Evolutionary conservation across 2,113 vertebrate genomes (phyloP).

Genomic region (Gila orcuttii): DNA sequence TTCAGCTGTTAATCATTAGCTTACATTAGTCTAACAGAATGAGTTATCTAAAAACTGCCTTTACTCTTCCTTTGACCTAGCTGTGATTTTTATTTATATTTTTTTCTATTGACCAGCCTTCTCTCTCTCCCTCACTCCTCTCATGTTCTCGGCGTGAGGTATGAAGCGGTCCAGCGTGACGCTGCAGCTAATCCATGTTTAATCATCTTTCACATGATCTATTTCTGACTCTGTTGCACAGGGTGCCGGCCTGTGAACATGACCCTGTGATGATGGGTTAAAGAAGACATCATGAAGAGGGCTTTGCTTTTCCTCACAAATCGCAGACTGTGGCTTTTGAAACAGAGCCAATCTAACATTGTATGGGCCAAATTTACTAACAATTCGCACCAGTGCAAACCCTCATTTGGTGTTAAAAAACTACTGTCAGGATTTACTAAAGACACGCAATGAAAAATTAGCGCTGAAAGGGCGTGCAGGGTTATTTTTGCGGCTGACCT

Average conservation of each 20-base stretch:
- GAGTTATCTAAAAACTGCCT: not conserved
- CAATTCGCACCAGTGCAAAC: too few species aligned
- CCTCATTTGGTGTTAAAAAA: too few species aligned
- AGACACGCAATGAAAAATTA: too few species aligned
- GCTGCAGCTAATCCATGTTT: conserved; percentile 80
- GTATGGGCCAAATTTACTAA: too few species aligned
- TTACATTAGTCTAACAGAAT: conserved; percentile 51
- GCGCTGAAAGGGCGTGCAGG: too few species aligned
- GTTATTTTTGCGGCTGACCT: too few species aligned
- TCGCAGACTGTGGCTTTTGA: not conserved
- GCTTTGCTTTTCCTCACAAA: not conserved
- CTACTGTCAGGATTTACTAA: too few species aligned
- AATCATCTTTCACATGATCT: conserved; percentile 80
- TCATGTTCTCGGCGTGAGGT: conserved; percentile 58
- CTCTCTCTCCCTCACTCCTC: conserved; percentile 3
- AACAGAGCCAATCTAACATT: not conserved
- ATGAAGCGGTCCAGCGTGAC: conserved; percentile 34
- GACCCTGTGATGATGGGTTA: conserved; percentile 21
- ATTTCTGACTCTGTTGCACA: conserved; percentile 4
- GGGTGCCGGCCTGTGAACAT: not conserved
- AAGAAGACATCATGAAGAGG: conserved; percentile 4
- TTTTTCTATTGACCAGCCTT: conserved; percentile 21
- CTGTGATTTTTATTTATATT: not conserved
- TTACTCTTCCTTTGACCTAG: not conserved
- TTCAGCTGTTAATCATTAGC: conserved; percentile 39